These are phyloP conservation scores for Drosophila mimica DNA, from an alignment of 2,888 invertebrate genomes.

Conservation along the genomic window DNA sequence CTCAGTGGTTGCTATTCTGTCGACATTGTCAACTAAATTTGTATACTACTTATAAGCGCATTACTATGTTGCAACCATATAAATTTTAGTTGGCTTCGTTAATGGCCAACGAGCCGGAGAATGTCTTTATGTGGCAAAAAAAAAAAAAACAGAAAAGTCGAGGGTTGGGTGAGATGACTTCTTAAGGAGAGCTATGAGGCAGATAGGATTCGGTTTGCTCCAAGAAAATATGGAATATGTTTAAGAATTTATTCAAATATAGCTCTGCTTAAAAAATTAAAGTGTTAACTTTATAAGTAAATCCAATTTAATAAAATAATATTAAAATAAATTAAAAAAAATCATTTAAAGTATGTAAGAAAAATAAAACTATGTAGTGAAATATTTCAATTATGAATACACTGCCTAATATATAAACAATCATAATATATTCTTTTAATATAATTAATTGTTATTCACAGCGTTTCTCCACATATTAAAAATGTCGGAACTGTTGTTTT, in stretches of 20 bases:
- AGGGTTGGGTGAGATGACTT: constrained; percentile 27
- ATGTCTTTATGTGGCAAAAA: constrained; percentile 32
- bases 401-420: no score
- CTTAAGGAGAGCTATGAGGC: no score
- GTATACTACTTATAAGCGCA: constrained; percentile 68
- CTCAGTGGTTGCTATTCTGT: constrained; percentile 31
- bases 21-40: constrained; percentile 75
- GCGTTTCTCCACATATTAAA: no score
- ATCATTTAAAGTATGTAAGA: no score
- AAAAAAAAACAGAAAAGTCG: neutral
- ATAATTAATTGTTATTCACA: neutral
- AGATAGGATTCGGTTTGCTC: neutral
- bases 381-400: no score
- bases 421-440: no score
- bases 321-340: no score
- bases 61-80: constrained; percentile 69
- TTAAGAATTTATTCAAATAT: neutral
- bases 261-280: neutral
- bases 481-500: no score
- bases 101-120: constrained; percentile 47
- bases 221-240: neutral
- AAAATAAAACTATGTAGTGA: no score
- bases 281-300: no score
- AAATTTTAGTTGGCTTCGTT: constrained; percentile 64
- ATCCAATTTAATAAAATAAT: no score